Percentiles rank a stretch among this genome's conserved stretches.
These are phyloP conservation scores for Myathropa florea DNA, from an alignment of 2,888 invertebrate genomes.

Conservation along the genomic window DNA sequence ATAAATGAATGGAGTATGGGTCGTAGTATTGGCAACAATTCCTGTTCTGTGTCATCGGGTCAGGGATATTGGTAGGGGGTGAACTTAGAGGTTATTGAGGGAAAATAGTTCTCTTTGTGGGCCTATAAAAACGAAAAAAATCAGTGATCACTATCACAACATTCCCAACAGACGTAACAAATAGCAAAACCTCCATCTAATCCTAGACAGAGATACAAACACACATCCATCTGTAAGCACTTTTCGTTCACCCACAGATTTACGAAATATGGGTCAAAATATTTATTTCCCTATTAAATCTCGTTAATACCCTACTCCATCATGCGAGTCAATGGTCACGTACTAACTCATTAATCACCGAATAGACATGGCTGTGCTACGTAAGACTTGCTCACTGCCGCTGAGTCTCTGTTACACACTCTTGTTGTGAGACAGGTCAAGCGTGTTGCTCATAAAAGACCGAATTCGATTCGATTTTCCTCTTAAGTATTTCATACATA, in stretches of 20 bases:
- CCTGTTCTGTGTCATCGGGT: not conserved
- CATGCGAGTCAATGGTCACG: not conserved
- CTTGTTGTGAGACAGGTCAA: not conserved
- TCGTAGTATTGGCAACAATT: not conserved
- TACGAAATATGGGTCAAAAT: not conserved
- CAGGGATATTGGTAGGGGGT: not conserved
- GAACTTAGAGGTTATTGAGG: not conserved
- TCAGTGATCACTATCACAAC: too few relatives aligned
- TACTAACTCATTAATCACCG: not conserved
- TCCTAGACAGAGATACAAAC: too few relatives aligned
- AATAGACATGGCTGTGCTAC: not conserved
- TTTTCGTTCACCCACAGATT: not conserved
- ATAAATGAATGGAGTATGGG: not conserved
- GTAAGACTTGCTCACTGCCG: not conserved
- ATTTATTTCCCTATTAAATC: not conserved
- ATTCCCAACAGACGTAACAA: too few relatives aligned
- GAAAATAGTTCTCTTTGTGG: too few relatives aligned
- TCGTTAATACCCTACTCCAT: not conserved
- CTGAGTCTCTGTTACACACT: not conserved
- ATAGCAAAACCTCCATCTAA: too few relatives aligned
- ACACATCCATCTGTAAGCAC: too few relatives aligned
- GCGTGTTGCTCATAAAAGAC: not conserved
- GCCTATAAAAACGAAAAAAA: too few relatives aligned
- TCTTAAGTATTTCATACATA: not conserved
- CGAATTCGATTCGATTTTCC: not conserved